Evolutionary conservation across 2,888 invertebrate species (phyloP).

Genomic region (Trilocha varians): DNA sequence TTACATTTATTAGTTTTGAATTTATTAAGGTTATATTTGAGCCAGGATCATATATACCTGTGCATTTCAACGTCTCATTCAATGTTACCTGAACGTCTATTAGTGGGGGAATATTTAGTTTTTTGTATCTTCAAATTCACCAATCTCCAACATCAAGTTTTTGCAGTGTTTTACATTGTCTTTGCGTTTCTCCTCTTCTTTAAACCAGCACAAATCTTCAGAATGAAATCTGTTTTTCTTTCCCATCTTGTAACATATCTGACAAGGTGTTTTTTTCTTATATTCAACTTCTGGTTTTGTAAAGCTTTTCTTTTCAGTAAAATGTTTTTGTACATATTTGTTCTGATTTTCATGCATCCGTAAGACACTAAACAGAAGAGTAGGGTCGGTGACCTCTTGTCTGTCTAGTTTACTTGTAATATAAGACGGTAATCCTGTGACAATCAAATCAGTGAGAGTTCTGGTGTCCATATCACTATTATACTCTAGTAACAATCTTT

Average conservation of each 20-base stretch:
- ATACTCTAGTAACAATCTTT: no score
- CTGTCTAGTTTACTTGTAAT: no score
- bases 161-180: conserved; percentile 1
- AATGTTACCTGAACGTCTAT: conserved; percentile 3
- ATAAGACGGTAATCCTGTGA: no score
- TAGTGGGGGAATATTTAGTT: conserved; percentile 9
- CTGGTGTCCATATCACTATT: no score
- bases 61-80: not conserved
- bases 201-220: conserved; percentile 10
- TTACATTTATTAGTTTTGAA: conserved; percentile 6
- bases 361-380: no score
- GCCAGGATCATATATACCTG: not conserved
- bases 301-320: no score
- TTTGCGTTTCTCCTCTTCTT: conserved; percentile 5
- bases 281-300: no score
- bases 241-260: conserved; percentile 7
- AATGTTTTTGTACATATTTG: no score
- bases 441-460: no score
- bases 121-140: conserved; percentile 9
- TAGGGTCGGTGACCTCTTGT: no score
- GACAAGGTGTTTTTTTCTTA: no score
- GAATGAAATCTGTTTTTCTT: conserved; percentile 8
- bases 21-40: conserved; percentile 8
- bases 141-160: conserved; percentile 8
- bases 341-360: no score